Evolutionary conservation across 2,888 invertebrate species (phyloP), one percentile per base, ranked within the genome.

Genomic region (Cryptosula pallasiana): DNA sequence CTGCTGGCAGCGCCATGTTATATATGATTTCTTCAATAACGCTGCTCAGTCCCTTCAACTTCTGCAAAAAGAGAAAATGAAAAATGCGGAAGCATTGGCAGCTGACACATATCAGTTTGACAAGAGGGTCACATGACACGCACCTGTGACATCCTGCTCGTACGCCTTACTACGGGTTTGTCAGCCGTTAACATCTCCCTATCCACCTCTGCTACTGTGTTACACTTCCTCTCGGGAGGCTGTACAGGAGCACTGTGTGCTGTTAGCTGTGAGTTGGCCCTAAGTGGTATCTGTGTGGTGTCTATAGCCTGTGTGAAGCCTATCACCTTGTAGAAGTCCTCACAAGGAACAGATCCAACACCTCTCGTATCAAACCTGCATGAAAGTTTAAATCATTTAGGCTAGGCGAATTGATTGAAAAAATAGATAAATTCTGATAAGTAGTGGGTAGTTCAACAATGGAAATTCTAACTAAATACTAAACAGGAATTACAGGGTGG

Each of bases 291-390:
- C 9, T 13, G 45, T 45, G 45, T 13, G 20, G 45, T 45, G 45
- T 45, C 45, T 20, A 45, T 20, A 13, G 20, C 45, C 20, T 3
- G 3, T 35, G 77, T 77, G n/a, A 78, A 72, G 1, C 78, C 79
- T 29, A 77, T 74, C 35, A 75, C 29, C 27, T 76, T 75, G 70
- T 78, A 76, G 73, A 80, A 78, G 16, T 75, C 69, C 3, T 73
- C 72, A 1, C 78, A 74, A 16, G 75, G 73, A 23, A 80, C 73
- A 5, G 77, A 78, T 1, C 79, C 78, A 0, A 74, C 73, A 23
- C 76, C 77, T 58, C 77, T 77, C 32, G 75, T 76, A 73, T 80
- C 80, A 75, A 77, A 79, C 71, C 79, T 80, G 72, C n/a, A 74
- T 58, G 29, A 55, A 27, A 23, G 2, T 2, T 16, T n/a, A 69